Percentiles rank a stretch among this genome's conserved stretches.
phyloP scores from a whole-genome alignment of 2,113 vertebrate genomes.

The Silurus glanis region DNA sequence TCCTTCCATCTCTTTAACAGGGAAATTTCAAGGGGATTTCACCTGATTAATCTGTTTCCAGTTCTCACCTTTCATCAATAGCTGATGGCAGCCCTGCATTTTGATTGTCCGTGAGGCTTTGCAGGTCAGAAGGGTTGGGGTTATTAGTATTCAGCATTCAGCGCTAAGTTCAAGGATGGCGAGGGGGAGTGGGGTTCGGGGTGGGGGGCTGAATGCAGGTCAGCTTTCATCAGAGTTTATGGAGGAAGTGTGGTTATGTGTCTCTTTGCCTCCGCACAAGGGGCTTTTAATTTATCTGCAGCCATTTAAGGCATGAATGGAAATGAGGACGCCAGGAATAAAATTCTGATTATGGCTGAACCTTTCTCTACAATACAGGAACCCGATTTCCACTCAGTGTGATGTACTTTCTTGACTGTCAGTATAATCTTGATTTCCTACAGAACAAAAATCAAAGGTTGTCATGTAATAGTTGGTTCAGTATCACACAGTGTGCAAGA shows the following conservation, averaged over 20 bases:
- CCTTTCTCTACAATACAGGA: background rate
- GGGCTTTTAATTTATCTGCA: background rate
- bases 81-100: slow-evolving; percentile 24
- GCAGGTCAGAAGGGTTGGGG: background rate
- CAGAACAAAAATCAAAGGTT: background rate
- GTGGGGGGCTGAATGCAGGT: slow-evolving; percentile 18
- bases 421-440: background rate
- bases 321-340: background rate
- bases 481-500: background rate
- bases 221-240: slow-evolving; percentile 18
- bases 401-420: background rate
- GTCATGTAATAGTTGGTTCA: background rate
- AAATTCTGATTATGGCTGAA: background rate
- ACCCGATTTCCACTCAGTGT: background rate
- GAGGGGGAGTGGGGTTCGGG: too few species aligned
- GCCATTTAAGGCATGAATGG: background rate
- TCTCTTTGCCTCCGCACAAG: background rate
- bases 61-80: background rate
- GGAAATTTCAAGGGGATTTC: slow-evolving; percentile 2
- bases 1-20: background rate
- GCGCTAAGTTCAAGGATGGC: background rate
- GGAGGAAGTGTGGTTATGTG: background rate
- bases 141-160: slow-evolving; percentile 30
- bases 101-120: background rate
- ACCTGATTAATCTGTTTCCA: slow-evolving; percentile 19